These are phyloP conservation scores for Oppia nitens DNA, from an alignment of 1,140 invertebrate species.

Conservation along the genomic window DNA sequence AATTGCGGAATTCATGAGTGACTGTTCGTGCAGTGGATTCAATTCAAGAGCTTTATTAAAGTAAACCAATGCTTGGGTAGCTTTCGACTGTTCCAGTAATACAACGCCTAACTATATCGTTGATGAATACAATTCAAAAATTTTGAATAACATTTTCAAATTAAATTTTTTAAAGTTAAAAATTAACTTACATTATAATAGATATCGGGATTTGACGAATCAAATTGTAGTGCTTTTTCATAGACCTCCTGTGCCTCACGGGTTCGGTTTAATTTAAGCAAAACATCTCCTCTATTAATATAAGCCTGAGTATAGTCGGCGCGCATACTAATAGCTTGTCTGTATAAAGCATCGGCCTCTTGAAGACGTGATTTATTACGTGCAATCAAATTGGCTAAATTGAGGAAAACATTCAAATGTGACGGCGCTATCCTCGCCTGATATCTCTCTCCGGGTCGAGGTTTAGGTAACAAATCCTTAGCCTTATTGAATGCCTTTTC, in stretches of 20 bases:
- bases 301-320: constrained; percentile 93
- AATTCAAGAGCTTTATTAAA: constrained; percentile 80
- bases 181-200: constrained; percentile 75
- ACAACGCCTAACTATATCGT: constrained; percentile 66
- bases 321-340: constrained; percentile 89
- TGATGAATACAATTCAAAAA: background rate
- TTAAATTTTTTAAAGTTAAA: background rate
- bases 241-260: constrained; percentile 90
- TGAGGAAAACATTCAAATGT: constrained; percentile 88
- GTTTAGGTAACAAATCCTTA: constrained; percentile 52
- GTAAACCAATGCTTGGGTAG: constrained; percentile 70
- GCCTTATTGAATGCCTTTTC: constrained; percentile 82
- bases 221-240: constrained; percentile 75
- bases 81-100: constrained; percentile 74
- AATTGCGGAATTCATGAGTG: constrained; percentile 84
- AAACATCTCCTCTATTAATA: constrained; percentile 86
- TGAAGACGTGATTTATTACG: constrained; percentile 75
- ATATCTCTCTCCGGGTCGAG: constrained; percentile 64
- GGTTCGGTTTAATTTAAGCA: constrained; percentile 82
- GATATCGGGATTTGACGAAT: constrained; percentile 86
- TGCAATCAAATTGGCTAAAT: constrained; percentile 83
- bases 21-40: constrained; percentile 77
- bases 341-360: constrained; percentile 79
- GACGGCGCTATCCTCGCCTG: constrained; percentile 88
- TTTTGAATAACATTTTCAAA: background rate